Evolutionary conservation across 2,113 vertebrate genomes (phyloP), one percentile per base, ranked within the genome.

Genomic region (Rattus norvegicus): DNA sequence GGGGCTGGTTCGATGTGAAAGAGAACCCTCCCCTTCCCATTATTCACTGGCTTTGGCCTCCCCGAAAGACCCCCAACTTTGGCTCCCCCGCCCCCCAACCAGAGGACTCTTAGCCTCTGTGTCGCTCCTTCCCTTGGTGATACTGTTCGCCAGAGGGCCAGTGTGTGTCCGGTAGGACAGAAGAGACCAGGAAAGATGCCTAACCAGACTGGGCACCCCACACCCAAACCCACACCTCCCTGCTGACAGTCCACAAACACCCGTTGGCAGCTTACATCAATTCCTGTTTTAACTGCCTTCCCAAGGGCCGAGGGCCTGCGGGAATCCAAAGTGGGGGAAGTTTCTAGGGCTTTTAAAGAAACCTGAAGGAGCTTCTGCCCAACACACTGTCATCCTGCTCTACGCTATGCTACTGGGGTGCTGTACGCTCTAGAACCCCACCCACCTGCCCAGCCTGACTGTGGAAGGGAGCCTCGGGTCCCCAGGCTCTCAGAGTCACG

Each of bases 261-360:
- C 88, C 17, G 10, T 63, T 19, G 0, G 33, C 61, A 85, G 69
- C 80, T 96, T 47, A 30, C 61, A 4, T 22, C 28, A 30, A 39
- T 30, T 76, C 43, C 2, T 17, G 56, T 47, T 72, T 80, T 52
- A 59, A 28, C 73, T 33, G 87, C 56, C 54, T 69, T 59, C 72
- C 14, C 80, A 0, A 0, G 81, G 83, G 76, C 81, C 47, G 1
- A 73, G 26, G 93, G 88, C 90, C 88, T 76, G 81, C 2, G 65
- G 72, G 81, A 43, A 84, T 75, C 91, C 69, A 7, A 95, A 91
- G 91, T 49, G 52, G 30, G 61, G 13, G 33, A 63, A 93, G 79
- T 85, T 92, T 67, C 69, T 86, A 47, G 33, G 81, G 77, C 65
- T 69, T 87, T 88, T 19, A 17, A 86, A 81, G 67, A 10, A 61